phyloP scores from a whole-genome alignment of 1,140 invertebrate species.

The Drosophila baimaii region DNA sequence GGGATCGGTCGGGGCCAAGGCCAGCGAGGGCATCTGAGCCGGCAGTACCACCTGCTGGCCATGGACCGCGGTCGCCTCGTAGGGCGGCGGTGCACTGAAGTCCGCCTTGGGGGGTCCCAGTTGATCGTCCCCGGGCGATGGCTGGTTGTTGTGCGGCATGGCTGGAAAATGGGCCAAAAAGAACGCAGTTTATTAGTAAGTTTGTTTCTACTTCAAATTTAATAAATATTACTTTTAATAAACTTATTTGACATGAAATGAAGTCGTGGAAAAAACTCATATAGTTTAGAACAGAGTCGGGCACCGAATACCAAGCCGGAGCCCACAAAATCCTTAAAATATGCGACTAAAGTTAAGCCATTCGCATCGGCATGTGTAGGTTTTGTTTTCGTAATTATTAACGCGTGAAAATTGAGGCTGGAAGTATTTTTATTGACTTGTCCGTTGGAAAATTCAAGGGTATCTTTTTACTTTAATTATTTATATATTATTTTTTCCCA shows the following conservation, averaged over 20 bases:
- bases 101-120: constrained; percentile 92
- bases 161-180: constrained; percentile 28
- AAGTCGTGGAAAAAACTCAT: background rate
- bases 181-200: background rate
- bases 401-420: too few relatives aligned
- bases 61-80: constrained; percentile 84
- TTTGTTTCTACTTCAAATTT: background rate
- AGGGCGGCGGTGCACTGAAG: constrained; percentile 93
- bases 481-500: too few relatives aligned
- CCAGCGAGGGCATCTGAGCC: constrained; percentile 48
- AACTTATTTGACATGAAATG: background rate
- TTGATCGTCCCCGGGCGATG: constrained; percentile 84
- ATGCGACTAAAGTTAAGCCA: too few relatives aligned
- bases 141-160: constrained; percentile 78
- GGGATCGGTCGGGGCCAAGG: constrained; percentile 44
- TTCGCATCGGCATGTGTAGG: too few relatives aligned
- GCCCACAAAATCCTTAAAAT: too few relatives aligned
- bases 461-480: too few relatives aligned
- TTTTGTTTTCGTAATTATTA: too few relatives aligned
- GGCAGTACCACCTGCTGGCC: constrained; percentile 56
- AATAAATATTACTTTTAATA: background rate
- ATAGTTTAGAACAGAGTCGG: too few relatives aligned
- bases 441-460: too few relatives aligned
- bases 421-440: too few relatives aligned
- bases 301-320: too few relatives aligned